Conservation (phyloP, 2,113 vertebrate species). For the Rhinoderma darwinii region DNA sequence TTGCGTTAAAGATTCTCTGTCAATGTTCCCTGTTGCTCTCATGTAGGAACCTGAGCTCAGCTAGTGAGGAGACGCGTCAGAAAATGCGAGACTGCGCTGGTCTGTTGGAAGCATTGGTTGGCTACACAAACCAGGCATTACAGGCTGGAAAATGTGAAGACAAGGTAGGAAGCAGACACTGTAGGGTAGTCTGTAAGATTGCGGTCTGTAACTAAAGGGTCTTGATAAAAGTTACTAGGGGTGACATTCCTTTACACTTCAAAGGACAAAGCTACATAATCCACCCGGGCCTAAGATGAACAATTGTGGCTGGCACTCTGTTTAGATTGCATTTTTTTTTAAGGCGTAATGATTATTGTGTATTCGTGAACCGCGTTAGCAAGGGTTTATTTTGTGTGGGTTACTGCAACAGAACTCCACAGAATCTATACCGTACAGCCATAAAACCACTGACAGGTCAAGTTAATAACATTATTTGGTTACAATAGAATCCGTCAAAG, state of each 20-base stretch:
- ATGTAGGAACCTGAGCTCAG: constrained; percentile 91
- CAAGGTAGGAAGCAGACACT: constrained; percentile 79
- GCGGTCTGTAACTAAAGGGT: not conserved
- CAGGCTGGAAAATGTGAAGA: constrained; percentile 83
- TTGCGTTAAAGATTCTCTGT: not conserved
- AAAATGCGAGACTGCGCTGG: constrained; percentile 90
- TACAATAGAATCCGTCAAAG: no score
- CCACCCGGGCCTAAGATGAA: not conserved
- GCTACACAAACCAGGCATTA: constrained; percentile 83
- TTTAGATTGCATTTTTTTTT: no score
- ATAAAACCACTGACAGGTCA: no score
- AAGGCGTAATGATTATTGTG: no score
- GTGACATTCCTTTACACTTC: not conserved
- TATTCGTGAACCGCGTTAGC: no score
- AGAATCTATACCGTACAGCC: not conserved
- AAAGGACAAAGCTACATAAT: not conserved
- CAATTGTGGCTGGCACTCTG: not conserved
- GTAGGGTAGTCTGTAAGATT: not conserved
- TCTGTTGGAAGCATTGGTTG: constrained; percentile 89
- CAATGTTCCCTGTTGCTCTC: not conserved
- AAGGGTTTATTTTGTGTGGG: not conserved
- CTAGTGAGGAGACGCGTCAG: constrained; percentile 89
- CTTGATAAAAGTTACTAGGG: not conserved
- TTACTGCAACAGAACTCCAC: not conserved
- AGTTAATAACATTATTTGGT: no score